These are phyloP conservation scores for Meta bourneti DNA, from an alignment of 2,888 invertebrate species.

Conservation along the genomic window DNA sequence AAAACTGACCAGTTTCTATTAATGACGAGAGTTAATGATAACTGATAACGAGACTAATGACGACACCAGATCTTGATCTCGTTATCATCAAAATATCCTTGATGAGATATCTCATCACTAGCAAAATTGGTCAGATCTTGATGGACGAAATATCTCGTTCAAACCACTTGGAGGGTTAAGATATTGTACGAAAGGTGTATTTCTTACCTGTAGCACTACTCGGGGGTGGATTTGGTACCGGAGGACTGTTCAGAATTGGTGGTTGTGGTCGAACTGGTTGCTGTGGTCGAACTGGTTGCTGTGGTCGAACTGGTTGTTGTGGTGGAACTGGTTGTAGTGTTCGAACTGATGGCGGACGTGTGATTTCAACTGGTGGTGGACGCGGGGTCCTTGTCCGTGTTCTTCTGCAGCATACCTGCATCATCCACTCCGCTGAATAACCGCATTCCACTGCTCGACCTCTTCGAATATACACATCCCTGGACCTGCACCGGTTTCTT, in stretches of 20 bases:
- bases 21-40: too few relatives aligned
- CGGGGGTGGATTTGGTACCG: background rate
- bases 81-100: too few relatives aligned
- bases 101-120: background rate
- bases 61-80: too few relatives aligned
- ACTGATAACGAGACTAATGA: too few relatives aligned
- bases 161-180: background rate
- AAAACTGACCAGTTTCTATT: too few relatives aligned
- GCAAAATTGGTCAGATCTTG: background rate
- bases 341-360: background rate
- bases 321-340: background rate
- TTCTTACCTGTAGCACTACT: background rate
- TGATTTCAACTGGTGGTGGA: too few relatives aligned
- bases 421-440: slow-evolving; percentile 5
- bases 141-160: background rate
- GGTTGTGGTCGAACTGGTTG: background rate
- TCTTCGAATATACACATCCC: background rate
- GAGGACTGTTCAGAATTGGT: background rate
- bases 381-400: too few relatives aligned
- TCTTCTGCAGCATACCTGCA: slow-evolving; percentile 17
- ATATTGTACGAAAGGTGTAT: background rate
- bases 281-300: background rate
- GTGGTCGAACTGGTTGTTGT: background rate
- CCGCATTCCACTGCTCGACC: slow-evolving; percentile 7
- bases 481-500: background rate